Conservation (phyloP, 2,797 vertebrate genomes). For the Emydoidea blandingii region DNA sequence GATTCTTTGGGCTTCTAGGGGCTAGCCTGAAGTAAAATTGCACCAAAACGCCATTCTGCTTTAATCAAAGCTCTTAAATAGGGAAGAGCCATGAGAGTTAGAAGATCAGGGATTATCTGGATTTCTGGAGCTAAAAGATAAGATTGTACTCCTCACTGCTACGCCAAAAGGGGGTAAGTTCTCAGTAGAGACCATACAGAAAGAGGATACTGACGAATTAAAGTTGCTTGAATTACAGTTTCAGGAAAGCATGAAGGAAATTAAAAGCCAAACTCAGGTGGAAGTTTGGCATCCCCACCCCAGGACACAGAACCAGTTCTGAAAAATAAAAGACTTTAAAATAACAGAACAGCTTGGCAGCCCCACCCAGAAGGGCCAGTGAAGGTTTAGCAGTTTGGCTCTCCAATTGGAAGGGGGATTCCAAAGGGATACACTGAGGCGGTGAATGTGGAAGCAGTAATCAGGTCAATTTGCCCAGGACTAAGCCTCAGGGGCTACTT, state of each 20-base stretch:
- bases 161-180: slow-evolving; percentile 48
- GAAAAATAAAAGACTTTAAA: neutral
- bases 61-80: slow-evolving; percentile 51
- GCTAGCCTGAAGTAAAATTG: slow-evolving; percentile 54
- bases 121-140: slow-evolving; percentile 68
- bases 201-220: slow-evolving; percentile 73
- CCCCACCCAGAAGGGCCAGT: neutral
- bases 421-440: no score
- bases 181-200: slow-evolving; percentile 76
- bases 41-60: slow-evolving; percentile 53
- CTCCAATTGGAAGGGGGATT: neutral
- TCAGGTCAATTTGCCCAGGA: neutral
- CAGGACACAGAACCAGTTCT: slow-evolving; percentile 9
- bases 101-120: slow-evolving; percentile 55
- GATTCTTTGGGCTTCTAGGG: slow-evolving; percentile 63
- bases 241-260: neutral
- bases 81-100: slow-evolving; percentile 47
- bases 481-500: neutral
- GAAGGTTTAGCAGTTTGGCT: neutral
- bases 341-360: neutral
- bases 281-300: slow-evolving; percentile 29
- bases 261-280: neutral
- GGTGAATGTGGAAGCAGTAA: no score
- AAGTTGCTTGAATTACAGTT: slow-evolving; percentile 45
- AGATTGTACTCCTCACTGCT: slow-evolving; percentile 50